Evolutionary conservation across 2,888 invertebrate species (phyloP).

Genomic region (Andrena bicolor): DNA sequence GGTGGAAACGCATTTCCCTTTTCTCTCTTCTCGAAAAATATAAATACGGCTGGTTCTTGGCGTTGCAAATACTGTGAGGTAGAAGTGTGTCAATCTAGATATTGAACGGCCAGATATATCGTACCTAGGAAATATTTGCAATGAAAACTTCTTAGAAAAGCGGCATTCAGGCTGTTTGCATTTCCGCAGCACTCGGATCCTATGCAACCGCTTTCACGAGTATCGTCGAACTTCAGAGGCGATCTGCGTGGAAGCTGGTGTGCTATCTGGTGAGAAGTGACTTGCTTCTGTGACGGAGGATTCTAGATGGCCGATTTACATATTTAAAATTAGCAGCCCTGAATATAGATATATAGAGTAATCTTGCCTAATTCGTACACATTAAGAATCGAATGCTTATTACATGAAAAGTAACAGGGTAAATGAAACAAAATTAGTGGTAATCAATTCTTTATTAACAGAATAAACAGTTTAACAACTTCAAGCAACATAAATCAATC

Average conservation of each 20-base stretch:
- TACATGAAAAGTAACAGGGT: too few relatives aligned
- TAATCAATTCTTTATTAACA: too few relatives aligned
- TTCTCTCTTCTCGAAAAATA: conserved; percentile 26
- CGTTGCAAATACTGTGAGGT: conserved; percentile 15
- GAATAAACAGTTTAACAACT: too few relatives aligned
- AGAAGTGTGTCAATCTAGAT: conserved; percentile 52
- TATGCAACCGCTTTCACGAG: conserved; percentile 58
- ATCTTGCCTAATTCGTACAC: too few relatives aligned
- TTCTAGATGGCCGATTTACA: conserved; percentile 4
- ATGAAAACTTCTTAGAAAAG: conserved; percentile 60
- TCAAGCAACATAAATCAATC: too few relatives aligned
- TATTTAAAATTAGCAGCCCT: conserved; percentile 15
- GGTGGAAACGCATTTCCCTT: not conserved
- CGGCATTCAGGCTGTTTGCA: conserved; percentile 55
- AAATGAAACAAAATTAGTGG: too few relatives aligned
- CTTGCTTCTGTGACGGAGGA: conserved; percentile 20
- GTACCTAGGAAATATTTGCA: conserved; percentile 59
- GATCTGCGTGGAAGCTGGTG: conserved; percentile 43
- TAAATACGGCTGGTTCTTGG: conserved; percentile 34
- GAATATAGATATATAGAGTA: too few relatives aligned
- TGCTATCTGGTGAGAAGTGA: conserved; percentile 25
- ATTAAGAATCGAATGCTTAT: too few relatives aligned
- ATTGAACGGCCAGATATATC: conserved; percentile 52
- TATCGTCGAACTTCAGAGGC: conserved; percentile 66
- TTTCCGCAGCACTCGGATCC: conserved; percentile 47